A percentile compares a stretch with the other conserved stretches of the same genome.
These are phyloP conservation scores for Periphyllus acericola DNA, from an alignment of 2,888 invertebrate species.

Conservation along the genomic window DNA sequence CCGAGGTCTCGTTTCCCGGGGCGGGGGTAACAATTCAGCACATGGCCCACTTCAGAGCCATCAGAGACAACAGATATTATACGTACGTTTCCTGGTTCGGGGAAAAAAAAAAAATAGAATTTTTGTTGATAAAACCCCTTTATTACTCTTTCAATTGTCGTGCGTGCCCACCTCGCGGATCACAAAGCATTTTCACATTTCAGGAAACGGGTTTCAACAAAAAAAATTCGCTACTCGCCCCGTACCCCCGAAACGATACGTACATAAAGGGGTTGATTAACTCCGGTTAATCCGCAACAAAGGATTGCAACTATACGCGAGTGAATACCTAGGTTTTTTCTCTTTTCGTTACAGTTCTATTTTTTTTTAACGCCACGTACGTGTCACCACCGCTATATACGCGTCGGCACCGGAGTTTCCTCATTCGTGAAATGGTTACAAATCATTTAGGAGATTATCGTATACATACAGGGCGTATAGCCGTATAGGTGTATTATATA, in stretches of 20 bases:
- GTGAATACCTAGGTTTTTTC: slow-evolving; percentile 38
- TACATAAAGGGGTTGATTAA: slow-evolving; percentile 62
- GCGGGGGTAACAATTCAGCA: slow-evolving; percentile 52
- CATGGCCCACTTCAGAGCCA: slow-evolving; percentile 61
- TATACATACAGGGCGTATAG: neutral
- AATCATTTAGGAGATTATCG: slow-evolving; percentile 59
- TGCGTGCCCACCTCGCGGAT: slow-evolving; percentile 34
- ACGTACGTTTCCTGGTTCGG: slow-evolving; percentile 58
- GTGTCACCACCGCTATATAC: slow-evolving; percentile 43
- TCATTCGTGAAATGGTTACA: slow-evolving; percentile 61
- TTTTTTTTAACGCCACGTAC: slow-evolving; percentile 18
- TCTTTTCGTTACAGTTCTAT: slow-evolving; percentile 7
- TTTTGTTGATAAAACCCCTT: slow-evolving; percentile 60
- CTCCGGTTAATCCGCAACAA: slow-evolving; percentile 61
- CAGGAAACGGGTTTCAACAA: slow-evolving; percentile 60
- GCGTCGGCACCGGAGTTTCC: slow-evolving; percentile 43
- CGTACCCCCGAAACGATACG: slow-evolving; percentile 31
- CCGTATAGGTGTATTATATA: neutral
- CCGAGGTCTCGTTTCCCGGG: slow-evolving; percentile 39
- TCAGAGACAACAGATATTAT: slow-evolving; percentile 60
- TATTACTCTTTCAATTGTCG: slow-evolving; percentile 61
- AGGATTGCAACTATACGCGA: slow-evolving; percentile 33
- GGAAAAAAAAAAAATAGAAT: slow-evolving; percentile 27
- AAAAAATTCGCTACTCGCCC: slow-evolving; percentile 27
- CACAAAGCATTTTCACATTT: slow-evolving; percentile 60